Percentiles rank a stretch among this genome's conserved stretches.
Evolutionary conservation across 2,113 vertebrate species (phyloP).

Genomic region (Epinephelus cyanopodus): DNA sequence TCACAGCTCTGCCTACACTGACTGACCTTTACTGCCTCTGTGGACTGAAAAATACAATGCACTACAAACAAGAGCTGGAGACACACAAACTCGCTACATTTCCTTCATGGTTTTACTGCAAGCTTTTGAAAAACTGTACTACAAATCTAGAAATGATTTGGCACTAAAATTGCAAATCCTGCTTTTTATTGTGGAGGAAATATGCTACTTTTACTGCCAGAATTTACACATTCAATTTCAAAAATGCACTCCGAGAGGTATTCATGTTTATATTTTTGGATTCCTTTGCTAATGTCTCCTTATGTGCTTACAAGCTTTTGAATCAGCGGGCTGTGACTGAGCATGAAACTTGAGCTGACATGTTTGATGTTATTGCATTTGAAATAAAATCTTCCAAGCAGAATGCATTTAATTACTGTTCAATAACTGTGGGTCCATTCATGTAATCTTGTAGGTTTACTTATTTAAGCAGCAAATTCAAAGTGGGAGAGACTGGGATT

Average conservation of each 20-base stretch:
- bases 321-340: too few relatives aligned
- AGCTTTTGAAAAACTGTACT: neutral
- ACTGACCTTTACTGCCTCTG: constrained; percentile 65
- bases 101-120: neutral
- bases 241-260: neutral
- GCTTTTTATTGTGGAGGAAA: neutral
- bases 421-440: too few relatives aligned
- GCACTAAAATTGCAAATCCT: neutral
- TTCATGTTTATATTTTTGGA: neutral
- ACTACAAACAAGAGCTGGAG: constrained; percentile 26
- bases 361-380: too few relatives aligned
- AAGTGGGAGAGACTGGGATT: too few relatives aligned
- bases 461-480: too few relatives aligned
- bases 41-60: constrained; percentile 39
- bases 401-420: too few relatives aligned
- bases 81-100: neutral
- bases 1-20: constrained; percentile 62
- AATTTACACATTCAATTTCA: neutral
- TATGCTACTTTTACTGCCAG: neutral
- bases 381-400: too few relatives aligned
- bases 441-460: too few relatives aligned
- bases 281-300: neutral
- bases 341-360: too few relatives aligned
- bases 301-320: neutral
- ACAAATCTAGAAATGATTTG: neutral